Conservation (phyloP, 1,140 invertebrate genomes). For the Drosophila navojoa region DNA sequence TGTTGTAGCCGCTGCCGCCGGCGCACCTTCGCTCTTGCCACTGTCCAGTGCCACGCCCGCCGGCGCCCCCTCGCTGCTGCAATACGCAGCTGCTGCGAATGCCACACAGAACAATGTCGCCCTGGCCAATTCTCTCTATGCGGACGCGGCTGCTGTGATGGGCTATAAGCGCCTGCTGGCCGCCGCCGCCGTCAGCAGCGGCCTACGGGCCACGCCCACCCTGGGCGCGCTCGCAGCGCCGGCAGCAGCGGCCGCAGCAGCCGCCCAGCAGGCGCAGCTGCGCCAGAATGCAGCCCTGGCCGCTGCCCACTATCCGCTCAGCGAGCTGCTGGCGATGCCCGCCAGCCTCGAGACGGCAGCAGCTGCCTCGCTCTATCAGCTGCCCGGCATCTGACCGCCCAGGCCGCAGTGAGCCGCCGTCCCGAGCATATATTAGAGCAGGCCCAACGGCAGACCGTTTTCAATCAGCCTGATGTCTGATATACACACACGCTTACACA, state of each 20-base stretch:
- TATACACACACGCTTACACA: background rate
- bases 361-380: constrained; percentile 86
- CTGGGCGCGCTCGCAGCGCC: constrained; percentile 58
- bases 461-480: background rate
- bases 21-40: constrained; percentile 67
- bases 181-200: constrained; percentile 72
- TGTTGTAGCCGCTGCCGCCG: constrained; percentile 82
- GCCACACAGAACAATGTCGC: constrained; percentile 65
- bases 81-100: constrained; percentile 75
- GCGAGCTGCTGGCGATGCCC: constrained; percentile 88
- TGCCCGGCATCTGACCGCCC: constrained; percentile 88
- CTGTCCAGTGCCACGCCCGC: constrained; percentile 47
- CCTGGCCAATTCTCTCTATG: constrained; percentile 69
- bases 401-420: constrained; percentile 84
- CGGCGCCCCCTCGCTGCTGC: constrained; percentile 64
- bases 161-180: constrained; percentile 81
- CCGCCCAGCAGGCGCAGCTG: constrained; percentile 63
- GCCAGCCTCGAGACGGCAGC: constrained; percentile 86
- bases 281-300: constrained; percentile 84
- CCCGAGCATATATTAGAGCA: background rate
- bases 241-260: constrained; percentile 63
- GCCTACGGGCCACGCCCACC: constrained; percentile 58
- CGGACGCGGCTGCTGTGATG: constrained; percentile 78
- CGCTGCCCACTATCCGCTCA: constrained; percentile 86
- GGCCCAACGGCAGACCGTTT: too few relatives aligned